Evolutionary conservation across 30 jellyfish, hydroid and myxozoan species (phyloP).

Genomic region (Aurelia aurita): DNA sequence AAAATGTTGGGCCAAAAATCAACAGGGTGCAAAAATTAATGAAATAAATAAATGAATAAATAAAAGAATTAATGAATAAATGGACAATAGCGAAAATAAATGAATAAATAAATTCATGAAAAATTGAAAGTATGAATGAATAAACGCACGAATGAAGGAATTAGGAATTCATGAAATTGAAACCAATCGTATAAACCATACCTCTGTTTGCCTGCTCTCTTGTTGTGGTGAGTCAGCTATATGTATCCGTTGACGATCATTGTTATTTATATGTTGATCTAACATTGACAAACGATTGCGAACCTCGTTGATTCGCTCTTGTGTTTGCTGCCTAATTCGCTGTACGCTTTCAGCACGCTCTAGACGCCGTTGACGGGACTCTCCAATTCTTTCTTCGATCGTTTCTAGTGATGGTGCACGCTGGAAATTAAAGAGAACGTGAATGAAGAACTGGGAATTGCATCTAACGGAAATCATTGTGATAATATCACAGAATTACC

Average conservation of each 20-base stretch:
- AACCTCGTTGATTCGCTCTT: slow-evolving; percentile 64
- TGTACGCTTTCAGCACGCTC: slow-evolving; percentile 56
- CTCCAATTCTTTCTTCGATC: slow-evolving; percentile 30
- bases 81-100: no score
- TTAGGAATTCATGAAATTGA: no score
- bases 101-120: no score
- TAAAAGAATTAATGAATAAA: no score
- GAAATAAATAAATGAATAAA: no score
- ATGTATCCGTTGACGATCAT: slow-evolving; percentile 10
- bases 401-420: slow-evolving; percentile 50
- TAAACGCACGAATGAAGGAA: no score
- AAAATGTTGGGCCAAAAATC: no score
- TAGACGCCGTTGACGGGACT: slow-evolving; percentile 25
- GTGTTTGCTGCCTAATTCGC: slow-evolving; percentile 76
- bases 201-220: slow-evolving; percentile 28
- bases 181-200: no score
- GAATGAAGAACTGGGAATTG: neutral
- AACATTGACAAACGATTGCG: slow-evolving; percentile 52
- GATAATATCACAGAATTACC: no score
- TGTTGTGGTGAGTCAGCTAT: slow-evolving; percentile 57
- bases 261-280: slow-evolving; percentile 34
- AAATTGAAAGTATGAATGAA: no score
- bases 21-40: no score
- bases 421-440: neutral
- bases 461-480: no score